Base-by-base conservation (phyloP, 1,140 invertebrate genomes). In the Drosophila sp. region DNA sequence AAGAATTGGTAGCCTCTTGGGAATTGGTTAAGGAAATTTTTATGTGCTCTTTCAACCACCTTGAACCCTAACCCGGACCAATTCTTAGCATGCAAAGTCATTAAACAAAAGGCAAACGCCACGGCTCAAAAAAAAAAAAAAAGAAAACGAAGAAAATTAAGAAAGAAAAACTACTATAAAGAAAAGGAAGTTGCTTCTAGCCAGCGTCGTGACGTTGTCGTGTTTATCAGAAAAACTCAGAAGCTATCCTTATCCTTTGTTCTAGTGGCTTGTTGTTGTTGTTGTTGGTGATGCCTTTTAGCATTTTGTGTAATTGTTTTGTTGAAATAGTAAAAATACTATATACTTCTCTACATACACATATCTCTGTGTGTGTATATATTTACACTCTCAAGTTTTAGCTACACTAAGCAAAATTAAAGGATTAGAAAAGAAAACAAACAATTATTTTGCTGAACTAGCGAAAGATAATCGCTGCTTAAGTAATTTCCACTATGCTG, bases 221-320 rank as follows among this genome's bases (percentile, higher is more conserved):
- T 80, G 84, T 89, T 87, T 84, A 84, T 87, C 84, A 87, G 80
- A 55, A 50, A 32, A 63, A 17, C 17, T 17, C 63, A 66, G 44
- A 62, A 65, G 74, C 70, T 66, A 71, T 77, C 61, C 61, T 23
- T 76, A 33, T 50, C 11, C 47, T 33, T 30, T 64, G 30, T 47
- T 38, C 23, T 55, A 23, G 25, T 50, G 10, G 30, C 32, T 50
- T 72, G 47, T 50, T 70, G 63, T 60, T 72, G 62, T 60, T 79
- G 63, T 30, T 38, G 35, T 38, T 69, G 44, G 10, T 35, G 76
- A 70, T 84, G 81, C 81, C 79, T 83, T 70, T 68, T 86, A 87
- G 79, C 82, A 79, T 86, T 87, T 89, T 79, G 83, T 87, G 79
- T 86, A 86, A 86, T 86, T 86, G 84, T 87, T 86, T 86, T 89